phyloP scores from a whole-genome alignment of 2,797 vertebrate genomes.

The Botia kubotai region DNA sequence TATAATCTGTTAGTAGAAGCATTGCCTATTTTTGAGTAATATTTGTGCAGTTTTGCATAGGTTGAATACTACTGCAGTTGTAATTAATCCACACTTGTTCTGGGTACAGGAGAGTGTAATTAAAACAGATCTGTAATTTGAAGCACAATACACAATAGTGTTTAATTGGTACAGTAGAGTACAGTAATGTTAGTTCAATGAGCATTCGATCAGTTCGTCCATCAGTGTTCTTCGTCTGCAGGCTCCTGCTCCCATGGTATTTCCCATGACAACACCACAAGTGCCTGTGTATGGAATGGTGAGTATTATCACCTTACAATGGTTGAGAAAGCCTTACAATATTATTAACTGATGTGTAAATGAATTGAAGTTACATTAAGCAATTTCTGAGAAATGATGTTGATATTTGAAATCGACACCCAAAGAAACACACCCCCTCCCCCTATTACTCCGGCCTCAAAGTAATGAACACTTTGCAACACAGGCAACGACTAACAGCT shows the following conservation, averaged over 20 bases:
- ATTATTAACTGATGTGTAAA: not conserved
- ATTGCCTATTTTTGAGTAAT: not conserved
- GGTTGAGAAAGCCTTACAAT: not conserved
- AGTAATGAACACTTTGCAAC: too few relatives aligned
- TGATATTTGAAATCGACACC: too few relatives aligned
- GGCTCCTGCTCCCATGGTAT: constrained; percentile 86
- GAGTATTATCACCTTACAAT: constrained; percentile 61
- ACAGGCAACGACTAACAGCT: too few relatives aligned
- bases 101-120: not conserved
- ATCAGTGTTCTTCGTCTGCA: constrained; percentile 49
- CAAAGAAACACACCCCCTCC: too few relatives aligned
- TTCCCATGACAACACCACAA: constrained; percentile 89
- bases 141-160: not conserved
- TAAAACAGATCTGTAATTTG: constrained; percentile 6
- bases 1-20: not conserved
- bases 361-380: too few relatives aligned
- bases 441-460: too few relatives aligned
- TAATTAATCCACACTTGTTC: not conserved
- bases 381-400: too few relatives aligned
- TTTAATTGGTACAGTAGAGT: not conserved
- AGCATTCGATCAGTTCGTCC: not conserved
- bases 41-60: not conserved
- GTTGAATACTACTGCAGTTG: not conserved
- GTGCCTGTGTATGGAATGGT: constrained; percentile 96
- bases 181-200: not conserved